Conservation (phyloP, 2,888 invertebrate species). For the Melanophora roralis region DNA sequence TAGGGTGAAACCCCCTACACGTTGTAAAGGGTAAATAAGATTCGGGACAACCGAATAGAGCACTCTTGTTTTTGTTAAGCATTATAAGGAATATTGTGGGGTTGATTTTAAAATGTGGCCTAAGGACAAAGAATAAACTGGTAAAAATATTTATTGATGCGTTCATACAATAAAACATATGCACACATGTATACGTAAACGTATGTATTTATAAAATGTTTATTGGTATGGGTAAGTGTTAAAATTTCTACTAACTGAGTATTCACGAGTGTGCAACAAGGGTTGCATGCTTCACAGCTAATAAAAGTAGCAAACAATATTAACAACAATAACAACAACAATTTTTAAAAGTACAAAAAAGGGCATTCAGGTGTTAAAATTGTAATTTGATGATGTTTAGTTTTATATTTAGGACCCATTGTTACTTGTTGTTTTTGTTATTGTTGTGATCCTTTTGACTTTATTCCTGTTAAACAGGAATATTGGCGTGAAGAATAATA, state of each 20-base stretch:
- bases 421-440: conserved; percentile 25
- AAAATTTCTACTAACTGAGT: neutral
- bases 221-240: conserved; percentile 16
- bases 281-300: conserved; percentile 54
- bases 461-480: conserved; percentile 32
- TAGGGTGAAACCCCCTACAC: too few species aligned
- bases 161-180: neutral
- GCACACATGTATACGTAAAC: too few species aligned
- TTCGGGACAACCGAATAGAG: too few species aligned
- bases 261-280: conserved; percentile 33
- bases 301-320: conserved; percentile 37
- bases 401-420: conserved; percentile 52
- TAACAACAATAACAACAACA: conserved; percentile 11
- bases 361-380: conserved; percentile 62
- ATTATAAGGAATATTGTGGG: conserved; percentile 21
- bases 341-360: conserved; percentile 37
- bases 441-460: conserved; percentile 34
- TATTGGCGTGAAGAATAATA: conserved; percentile 53
- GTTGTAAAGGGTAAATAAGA: too few species aligned
- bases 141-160: conserved; percentile 17
- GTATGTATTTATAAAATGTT: too few species aligned
- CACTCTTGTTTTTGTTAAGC: conserved; percentile 28
- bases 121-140: conserved; percentile 24
- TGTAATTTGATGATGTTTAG: conserved; percentile 62
- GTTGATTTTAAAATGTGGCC: conserved; percentile 47